phyloP scores from a whole-genome alignment of 1,140 invertebrate genomes.

The Drosophila santomea region DNA sequence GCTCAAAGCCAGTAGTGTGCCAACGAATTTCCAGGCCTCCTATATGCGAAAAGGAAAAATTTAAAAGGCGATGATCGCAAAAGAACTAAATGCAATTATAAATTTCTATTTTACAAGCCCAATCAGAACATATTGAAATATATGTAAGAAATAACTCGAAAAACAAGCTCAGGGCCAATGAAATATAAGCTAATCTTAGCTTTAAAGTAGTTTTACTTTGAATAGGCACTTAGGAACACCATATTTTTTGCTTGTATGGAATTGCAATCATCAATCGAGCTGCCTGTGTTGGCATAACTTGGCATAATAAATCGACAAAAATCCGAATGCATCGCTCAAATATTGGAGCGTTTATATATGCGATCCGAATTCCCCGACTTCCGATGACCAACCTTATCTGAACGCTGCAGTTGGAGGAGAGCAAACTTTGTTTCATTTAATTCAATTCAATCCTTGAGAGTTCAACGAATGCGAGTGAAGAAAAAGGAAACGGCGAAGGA shows the following conservation, averaged over 20 bases:
- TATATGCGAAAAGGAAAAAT: conserved; percentile 1
- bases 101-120: too few relatives aligned
- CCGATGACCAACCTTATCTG: conserved; percentile 34
- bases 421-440: conserved; percentile 60
- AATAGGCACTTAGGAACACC: not conserved
- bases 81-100: too few relatives aligned
- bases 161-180: not conserved
- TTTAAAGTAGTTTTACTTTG: not conserved
- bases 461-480: conserved; percentile 12
- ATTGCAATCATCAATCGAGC: conserved; percentile 15
- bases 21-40: conserved; percentile 16
- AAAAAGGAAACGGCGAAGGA: conserved; percentile 27
- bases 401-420: conserved; percentile 33
- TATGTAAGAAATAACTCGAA: too few relatives aligned
- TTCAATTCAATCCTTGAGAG: conserved; percentile 64
- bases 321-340: conserved; percentile 31
- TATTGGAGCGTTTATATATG: conserved; percentile 43
- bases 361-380: not conserved
- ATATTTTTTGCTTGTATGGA: not conserved
- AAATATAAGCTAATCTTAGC: not conserved
- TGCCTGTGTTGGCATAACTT: conserved; percentile 9
- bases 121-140: too few relatives aligned
- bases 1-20: conserved; percentile 17
- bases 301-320: conserved; percentile 37
- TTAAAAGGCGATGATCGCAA: too few relatives aligned